A percentile compares a stretch with the other conserved stretches of the same genome.
Conservation (phyloP, 2,888 invertebrate species). For the Parasteatoda lunata region DNA sequence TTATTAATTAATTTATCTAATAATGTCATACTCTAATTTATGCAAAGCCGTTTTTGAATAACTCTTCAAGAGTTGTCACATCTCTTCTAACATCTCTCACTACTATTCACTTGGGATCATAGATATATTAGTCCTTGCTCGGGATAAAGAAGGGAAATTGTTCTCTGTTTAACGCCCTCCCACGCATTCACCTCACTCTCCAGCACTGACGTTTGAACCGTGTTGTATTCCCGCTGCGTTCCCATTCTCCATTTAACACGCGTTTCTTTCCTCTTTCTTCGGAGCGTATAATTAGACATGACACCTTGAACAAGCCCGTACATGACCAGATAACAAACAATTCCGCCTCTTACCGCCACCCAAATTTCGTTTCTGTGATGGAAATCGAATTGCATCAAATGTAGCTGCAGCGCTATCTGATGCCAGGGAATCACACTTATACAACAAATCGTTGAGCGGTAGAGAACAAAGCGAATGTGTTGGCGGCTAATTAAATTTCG, state of each 20-base stretch:
- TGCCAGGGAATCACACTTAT: neutral
- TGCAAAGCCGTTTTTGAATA: conserved; percentile 37
- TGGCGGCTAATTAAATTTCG: conserved; percentile 14
- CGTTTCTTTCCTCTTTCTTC: neutral
- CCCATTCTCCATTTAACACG: neutral
- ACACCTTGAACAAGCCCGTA: conserved; percentile 16
- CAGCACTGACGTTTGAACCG: neutral
- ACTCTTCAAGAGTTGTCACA: conserved; percentile 10
- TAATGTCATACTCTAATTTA: conserved; percentile 20
- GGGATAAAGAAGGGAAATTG: too few species aligned
- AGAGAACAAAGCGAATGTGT: conserved; percentile 7
- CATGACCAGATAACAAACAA: conserved; percentile 15
- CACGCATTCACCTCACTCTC: neutral
- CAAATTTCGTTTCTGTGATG: neutral
- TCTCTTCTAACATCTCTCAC: conserved; percentile 21
- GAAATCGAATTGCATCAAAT: conserved; percentile 11
- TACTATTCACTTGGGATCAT: too few species aligned
- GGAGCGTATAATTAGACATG: conserved; percentile 14
- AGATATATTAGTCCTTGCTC: too few species aligned
- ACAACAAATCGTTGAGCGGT: neutral
- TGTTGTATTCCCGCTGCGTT: neutral
- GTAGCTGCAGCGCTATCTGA: neutral
- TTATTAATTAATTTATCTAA: neutral
- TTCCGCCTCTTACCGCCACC: neutral
- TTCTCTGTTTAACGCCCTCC: neutral